Percentiles rank a stretch among this genome's conserved stretches.
Conservation (phyloP, 2,888 invertebrate species). For the Lasiommata megera region DNA sequence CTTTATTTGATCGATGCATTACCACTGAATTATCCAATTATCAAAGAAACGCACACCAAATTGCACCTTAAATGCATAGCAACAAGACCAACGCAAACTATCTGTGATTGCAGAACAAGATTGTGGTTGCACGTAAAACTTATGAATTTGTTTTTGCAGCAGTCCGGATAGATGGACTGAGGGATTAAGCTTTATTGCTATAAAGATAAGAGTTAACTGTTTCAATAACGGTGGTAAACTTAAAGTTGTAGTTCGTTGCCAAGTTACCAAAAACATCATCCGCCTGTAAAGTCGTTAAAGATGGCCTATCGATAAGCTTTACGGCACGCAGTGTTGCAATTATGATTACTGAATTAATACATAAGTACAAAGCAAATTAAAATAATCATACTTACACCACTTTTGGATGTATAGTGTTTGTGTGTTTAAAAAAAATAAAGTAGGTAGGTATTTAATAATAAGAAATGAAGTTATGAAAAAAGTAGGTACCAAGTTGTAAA, state of each 20-base stretch:
- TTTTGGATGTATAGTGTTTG: neutral
- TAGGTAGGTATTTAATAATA: too few species aligned
- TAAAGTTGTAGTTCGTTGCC: constrained; percentile 4
- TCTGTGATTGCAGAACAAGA: neutral
- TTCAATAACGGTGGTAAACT: neutral
- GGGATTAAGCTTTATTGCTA: neutral
- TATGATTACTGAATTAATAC: neutral
- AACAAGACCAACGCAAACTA: neutral
- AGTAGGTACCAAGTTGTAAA: too few species aligned
- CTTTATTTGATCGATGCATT: neutral
- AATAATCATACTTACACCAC: constrained; percentile 1
- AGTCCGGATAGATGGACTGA: neutral
- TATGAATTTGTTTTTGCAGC: neutral
- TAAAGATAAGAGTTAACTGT: neutral
- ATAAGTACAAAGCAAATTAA: neutral
- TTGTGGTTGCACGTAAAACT: neutral
- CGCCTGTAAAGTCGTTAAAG: constrained; percentile 48
- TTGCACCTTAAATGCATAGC: neutral
- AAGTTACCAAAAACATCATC: constrained; percentile 37
- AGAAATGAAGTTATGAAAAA: too few species aligned
- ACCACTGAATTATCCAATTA: neutral
- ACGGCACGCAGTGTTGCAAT: constrained; percentile 15
- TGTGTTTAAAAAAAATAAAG: too few species aligned
- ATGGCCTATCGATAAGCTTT: constrained; percentile 54
- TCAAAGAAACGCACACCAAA: neutral